Base-by-base conservation (phyloP, 2,888 invertebrate species). In the Apocheima hispidaria region DNA sequence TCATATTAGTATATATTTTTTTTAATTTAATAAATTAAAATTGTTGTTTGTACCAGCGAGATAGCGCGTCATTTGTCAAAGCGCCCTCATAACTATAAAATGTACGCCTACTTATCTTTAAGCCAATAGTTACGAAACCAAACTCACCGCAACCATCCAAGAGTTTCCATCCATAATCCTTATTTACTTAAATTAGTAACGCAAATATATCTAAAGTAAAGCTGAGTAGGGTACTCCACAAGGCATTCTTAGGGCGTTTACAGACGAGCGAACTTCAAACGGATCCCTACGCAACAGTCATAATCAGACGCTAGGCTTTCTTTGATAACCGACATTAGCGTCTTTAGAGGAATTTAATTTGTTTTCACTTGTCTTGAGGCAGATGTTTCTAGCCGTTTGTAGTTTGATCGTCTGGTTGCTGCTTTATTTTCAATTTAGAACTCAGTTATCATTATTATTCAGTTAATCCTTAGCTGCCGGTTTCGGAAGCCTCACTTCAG, bases 321-420 rank as follows among this genome's bases (percentile, higher is more conserved):
- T 90, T 90, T 90, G 90, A 89, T 89, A 87, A 86, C 83, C 84
- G 78, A 84, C 84, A 88, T 86, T 85, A 84, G 72, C 86, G 82
- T 87, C 87, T 88, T 83, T 74, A 69, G 68, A 68, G 86, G 88
- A 90, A 90, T 90, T 90, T 90, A 90, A 90, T 90, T 90, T 90
- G 84, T 83, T 82, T 83, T 83, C 81, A 81, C 78, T 82, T 79
- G 78, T 78, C 81, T 72, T 72, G 67, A 66, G 53, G 50, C 55
- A 49, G 69, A 72, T 66, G 69, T 38, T 67, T 59, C 44, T 43
- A 54, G 38, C 35, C n/a, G 38, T 48, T 60, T 54, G 52, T 46
- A 33, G 30, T 30, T 26, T 30, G 46, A 33, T 33, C 52, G 52
- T 52, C 20, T 52, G 40, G 28, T 2, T 5, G 12, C 2, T 2